phyloP scores from a whole-genome alignment of 2,888 invertebrate genomes.

The Agelastica alni region DNA sequence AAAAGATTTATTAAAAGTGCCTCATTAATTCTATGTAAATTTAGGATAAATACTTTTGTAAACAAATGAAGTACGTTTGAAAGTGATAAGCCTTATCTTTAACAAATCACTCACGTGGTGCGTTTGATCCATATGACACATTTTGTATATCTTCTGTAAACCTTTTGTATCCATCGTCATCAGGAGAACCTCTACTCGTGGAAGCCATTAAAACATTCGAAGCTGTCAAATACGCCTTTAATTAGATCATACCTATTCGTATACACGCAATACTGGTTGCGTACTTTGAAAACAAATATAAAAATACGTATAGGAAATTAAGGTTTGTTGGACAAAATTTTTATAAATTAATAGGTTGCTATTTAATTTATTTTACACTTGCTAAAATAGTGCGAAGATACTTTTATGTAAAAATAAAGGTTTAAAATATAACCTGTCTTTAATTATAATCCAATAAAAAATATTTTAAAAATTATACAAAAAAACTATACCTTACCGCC shows the following conservation, averaged over 20 bases:
- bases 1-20: no score
- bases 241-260: conserved; percentile 14
- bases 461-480: no score
- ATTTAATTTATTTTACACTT: no score
- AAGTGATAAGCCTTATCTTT: conserved; percentile 24
- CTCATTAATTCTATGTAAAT: background rate
- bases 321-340: no score
- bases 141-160: conserved; percentile 63
- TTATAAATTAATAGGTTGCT: no score
- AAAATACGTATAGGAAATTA: background rate
- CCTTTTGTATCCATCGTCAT: conserved; percentile 67
- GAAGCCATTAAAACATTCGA: conserved; percentile 39
- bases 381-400: no score
- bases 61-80: conserved; percentile 2
- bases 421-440: no score
- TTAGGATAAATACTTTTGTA: background rate
- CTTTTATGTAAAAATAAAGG: no score
- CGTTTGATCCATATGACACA: conserved; percentile 66
- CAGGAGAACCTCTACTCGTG: conserved; percentile 54
- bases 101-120: conserved; percentile 60
- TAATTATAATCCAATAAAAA: no score
- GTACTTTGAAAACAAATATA: background rate
- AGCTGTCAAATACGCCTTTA: conserved; percentile 30
- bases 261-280: conserved; percentile 14
- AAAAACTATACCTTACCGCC: background rate